Percentiles rank a stretch among this genome's conserved stretches.
Conservation (phyloP, 2,113 vertebrate species). For the Plecturocebus donacophilus region DNA sequence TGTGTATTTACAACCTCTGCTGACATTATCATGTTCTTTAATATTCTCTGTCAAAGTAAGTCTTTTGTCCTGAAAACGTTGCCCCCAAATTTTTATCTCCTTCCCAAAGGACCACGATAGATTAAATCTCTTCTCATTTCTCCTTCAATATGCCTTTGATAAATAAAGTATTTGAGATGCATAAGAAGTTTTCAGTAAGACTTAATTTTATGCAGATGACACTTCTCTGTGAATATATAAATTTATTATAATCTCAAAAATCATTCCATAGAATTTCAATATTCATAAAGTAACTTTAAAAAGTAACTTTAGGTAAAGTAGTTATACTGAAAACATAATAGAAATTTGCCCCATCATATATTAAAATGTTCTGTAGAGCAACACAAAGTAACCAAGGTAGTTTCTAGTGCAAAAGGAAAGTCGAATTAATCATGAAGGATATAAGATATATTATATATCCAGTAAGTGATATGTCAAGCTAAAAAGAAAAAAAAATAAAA, state of each 20-base stretch:
- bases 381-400: background rate
- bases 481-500: background rate
- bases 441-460: background rate
- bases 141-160: background rate
- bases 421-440: background rate
- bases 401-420: background rate
- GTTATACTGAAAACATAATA: background rate
- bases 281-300: background rate
- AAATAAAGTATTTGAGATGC: background rate
- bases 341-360: background rate
- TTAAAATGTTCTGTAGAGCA: background rate
- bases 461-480: background rate
- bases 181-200: background rate
- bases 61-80: background rate
- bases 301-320: background rate
- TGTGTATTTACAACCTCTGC: background rate
- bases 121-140: background rate
- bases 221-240: background rate
- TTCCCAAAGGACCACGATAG: background rate
- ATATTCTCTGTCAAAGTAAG: background rate
- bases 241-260: background rate
- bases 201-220: background rate
- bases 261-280: background rate
- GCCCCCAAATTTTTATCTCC: background rate
- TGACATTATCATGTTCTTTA: background rate